These are phyloP conservation scores for Trachelus troglodyta DNA, from an alignment of 2,888 invertebrate species.

Conservation along the genomic window DNA sequence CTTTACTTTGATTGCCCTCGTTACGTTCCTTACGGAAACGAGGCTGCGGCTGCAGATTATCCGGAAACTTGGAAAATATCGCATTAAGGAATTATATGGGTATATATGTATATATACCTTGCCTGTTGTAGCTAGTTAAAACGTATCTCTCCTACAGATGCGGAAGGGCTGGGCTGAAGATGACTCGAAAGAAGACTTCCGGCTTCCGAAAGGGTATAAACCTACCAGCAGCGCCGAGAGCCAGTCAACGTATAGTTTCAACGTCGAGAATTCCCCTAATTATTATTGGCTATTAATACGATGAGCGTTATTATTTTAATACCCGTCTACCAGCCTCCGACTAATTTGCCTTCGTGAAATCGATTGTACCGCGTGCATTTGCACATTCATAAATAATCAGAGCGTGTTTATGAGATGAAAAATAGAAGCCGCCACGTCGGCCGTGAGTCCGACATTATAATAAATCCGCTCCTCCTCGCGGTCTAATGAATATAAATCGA, in stretches of 20 bases:
- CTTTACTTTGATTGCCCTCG: constrained; percentile 21
- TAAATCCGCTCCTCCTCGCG: constrained; percentile 45
- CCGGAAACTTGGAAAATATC: constrained; percentile 22
- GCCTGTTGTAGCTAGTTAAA: too few relatives aligned
- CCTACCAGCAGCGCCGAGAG: neutral
- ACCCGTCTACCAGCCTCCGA: constrained; percentile 47
- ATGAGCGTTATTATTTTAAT: constrained; percentile 63
- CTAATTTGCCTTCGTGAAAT: constrained; percentile 60
- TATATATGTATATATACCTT: too few relatives aligned
- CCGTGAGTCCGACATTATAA: constrained; percentile 37
- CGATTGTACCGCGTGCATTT: constrained; percentile 58
- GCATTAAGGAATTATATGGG: constrained; percentile 11
- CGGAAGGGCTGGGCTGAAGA: neutral
- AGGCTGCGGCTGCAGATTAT: constrained; percentile 18
- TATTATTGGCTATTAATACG: constrained; percentile 60
- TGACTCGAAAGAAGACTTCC: neutral
- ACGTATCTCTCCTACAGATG: too few relatives aligned
- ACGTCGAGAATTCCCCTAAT: constrained; percentile 61
- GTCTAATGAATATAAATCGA: constrained; percentile 37
- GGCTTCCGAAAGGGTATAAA: neutral
- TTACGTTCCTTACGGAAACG: constrained; percentile 17
- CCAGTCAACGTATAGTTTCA: constrained; percentile 39
- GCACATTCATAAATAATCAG: constrained; percentile 60
- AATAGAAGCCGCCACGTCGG: constrained; percentile 32
- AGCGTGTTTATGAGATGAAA: constrained; percentile 52